phyloP scores from a whole-genome alignment of 2,797 vertebrate genomes.

The Microcaecilia unicolor region DNA sequence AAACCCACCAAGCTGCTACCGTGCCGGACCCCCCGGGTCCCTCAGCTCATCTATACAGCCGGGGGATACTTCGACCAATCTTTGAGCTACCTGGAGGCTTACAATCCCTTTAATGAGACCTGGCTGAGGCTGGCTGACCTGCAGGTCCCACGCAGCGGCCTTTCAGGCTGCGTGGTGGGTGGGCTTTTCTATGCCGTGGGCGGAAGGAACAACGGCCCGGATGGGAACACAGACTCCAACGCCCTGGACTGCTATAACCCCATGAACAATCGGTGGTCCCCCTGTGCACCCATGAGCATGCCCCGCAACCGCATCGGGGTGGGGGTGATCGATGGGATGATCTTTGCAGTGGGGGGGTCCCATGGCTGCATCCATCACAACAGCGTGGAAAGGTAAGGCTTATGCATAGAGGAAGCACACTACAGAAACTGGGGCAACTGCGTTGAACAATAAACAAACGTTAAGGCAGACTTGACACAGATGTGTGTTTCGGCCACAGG shows the following conservation, averaged over 20 bases:
- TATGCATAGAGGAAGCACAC: no score
- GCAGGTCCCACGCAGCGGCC: slow-evolving; percentile 78
- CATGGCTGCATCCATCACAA: slow-evolving; percentile 87
- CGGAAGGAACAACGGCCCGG: slow-evolving; percentile 82
- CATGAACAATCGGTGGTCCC: slow-evolving; percentile 87
- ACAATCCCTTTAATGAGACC: slow-evolving; percentile 60
- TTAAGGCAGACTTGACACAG: no score
- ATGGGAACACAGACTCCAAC: slow-evolving; percentile 85
- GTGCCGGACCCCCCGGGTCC: slow-evolving; percentile 74
- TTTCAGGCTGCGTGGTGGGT: slow-evolving; percentile 82
- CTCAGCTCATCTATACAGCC: slow-evolving; percentile 83
- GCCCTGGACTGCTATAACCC: slow-evolving; percentile 89
- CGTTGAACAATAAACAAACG: no score
- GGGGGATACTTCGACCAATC: slow-evolving; percentile 86
- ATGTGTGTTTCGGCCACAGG: no score
- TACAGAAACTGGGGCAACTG: no score
- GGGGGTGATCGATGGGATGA: slow-evolving; percentile 83
- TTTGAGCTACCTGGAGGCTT: slow-evolving; percentile 81
- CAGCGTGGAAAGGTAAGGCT: slow-evolving; percentile 81
- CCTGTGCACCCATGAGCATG: slow-evolving; percentile 82
- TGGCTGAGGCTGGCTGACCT: slow-evolving; percentile 80
- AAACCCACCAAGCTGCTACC: slow-evolving; percentile 64
- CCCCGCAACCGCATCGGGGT: slow-evolving; percentile 86
- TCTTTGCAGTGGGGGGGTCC: slow-evolving; percentile 88
- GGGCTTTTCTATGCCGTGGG: slow-evolving; percentile 87